Evolutionary conservation across 2,113 vertebrate genomes (phyloP), one percentile per base, ranked within the genome.

Genomic region (Protomyctophum bolini): DNA sequence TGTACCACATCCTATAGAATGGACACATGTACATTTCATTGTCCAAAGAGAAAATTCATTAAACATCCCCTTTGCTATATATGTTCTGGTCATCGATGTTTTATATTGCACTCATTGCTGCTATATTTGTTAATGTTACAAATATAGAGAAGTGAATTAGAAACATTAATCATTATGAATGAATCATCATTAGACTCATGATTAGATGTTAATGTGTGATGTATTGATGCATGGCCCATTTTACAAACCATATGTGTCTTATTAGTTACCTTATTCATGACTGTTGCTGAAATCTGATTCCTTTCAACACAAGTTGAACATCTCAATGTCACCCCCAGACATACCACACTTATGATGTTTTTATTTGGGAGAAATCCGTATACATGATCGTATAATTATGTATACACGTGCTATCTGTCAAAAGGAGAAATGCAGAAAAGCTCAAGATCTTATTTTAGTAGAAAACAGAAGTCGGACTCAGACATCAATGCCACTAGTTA

Each of bases 61-160:
- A 92, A 92, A 91, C 87, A 91, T 89, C 91, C 86, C 5, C 83
- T 92, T 90, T 92, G 85, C 79, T 90, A 90, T 89, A 91, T 91
- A 4, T 3, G 79, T 87, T 86, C 83, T 88, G 82, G 83, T 90
- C 88, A 90, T 90, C 84, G 82, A 93, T 60, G 70, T 84, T 28
- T 78, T 69, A 68, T 83, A 81, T 61, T 0, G 63, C 67, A 74
- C 65, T 70, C 82, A 86, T 87, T 72, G 75, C 81, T 83, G 55
- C 76, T 58, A 66, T 33, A 7, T 29, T 11, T 10, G 83, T 87
- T 88, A 76, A 89, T 89, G 89, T 90, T 87, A 84, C 85, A 72
- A 41, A 41, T 41, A 41, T 41, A 41, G 46, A 67, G 28, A 56
- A 70, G 51, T 63, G 66, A 59, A 21, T 21, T 21, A 21, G 21